phyloP scores from a whole-genome alignment of 2,888 invertebrate genomes.

The Thera obeliscata region DNA sequence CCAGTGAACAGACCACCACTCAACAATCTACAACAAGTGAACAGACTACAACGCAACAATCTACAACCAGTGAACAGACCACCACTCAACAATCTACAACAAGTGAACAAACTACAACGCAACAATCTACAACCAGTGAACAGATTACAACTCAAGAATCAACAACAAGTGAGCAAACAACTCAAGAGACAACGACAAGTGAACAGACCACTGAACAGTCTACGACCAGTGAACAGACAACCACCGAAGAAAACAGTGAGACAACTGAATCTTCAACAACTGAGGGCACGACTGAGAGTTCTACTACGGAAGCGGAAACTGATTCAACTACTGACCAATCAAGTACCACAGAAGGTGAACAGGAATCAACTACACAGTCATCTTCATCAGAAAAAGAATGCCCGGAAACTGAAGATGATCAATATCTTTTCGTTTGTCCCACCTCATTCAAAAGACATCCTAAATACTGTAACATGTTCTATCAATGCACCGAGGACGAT shows the following conservation, averaged over 20 bases:
- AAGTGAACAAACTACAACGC: conserved; percentile 39
- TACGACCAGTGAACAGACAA: conserved; percentile 41
- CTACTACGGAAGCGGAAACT: conserved; percentile 45
- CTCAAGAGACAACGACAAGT: conserved; percentile 42
- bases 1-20: conserved; percentile 41
- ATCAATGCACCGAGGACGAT: conserved; percentile 89
- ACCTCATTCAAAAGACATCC: conserved; percentile 93
- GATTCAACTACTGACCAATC: conserved; percentile 48
- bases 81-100: conserved; percentile 43
- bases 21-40: conserved; percentile 30
- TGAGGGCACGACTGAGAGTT: conserved; percentile 48
- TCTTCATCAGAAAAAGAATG: conserved; percentile 67
- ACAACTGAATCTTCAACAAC: conserved; percentile 51
- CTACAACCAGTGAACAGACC: conserved; percentile 41
- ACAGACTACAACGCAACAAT: conserved; percentile 41
- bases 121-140: conserved; percentile 42
- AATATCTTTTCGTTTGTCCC: conserved; percentile 90
- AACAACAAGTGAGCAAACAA: conserved; percentile 41
- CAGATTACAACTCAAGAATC: conserved; percentile 39
- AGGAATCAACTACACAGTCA: conserved; percentile 45
- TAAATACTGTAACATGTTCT: conserved; percentile 92
- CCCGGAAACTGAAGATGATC: conserved; percentile 87
- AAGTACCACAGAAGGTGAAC: conserved; percentile 38
- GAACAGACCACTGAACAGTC: conserved; percentile 43
- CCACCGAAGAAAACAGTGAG: conserved; percentile 42